Evolutionary conservation across 2,888 invertebrate species (phyloP).

Genomic region (Rhodophaea formosa): DNA sequence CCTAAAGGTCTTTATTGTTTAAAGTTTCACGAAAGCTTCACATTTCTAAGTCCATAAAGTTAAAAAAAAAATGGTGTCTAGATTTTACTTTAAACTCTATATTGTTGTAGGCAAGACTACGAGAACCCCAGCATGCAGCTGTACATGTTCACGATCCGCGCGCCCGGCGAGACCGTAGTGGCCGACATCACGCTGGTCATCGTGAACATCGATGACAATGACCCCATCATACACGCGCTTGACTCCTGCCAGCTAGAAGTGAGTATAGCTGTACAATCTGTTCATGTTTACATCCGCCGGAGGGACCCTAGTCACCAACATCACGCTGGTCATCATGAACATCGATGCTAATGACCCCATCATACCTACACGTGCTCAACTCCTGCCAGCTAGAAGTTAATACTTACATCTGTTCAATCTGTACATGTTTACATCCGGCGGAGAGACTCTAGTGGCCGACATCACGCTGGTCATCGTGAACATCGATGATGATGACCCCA

Average conservation of each 20-base stretch:
- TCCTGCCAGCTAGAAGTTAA: no score
- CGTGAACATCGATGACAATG: conserved; percentile 79
- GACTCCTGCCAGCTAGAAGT: conserved; percentile 70
- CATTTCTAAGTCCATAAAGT: no score
- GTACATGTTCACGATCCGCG: conserved; percentile 64
- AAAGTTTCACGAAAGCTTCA: no score
- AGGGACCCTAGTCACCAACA: no score
- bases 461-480: conserved; percentile 69
- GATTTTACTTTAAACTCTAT: no score
- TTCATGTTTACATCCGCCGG: no score
- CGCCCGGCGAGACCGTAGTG: conserved; percentile 38
- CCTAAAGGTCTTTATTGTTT: no score
- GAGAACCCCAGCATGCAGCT: conserved; percentile 67
- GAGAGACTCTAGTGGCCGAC: conserved; percentile 38
- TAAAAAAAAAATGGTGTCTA: no score
- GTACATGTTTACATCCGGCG: conserved; percentile 64
- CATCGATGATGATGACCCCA: conserved; percentile 79
- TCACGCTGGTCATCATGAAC: no score
- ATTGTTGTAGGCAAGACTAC: conserved; percentile 71
- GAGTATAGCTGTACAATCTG: conserved; percentile 32
- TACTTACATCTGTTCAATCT: no score
- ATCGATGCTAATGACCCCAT: no score
- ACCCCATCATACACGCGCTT: conserved; percentile 67
- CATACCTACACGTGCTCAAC: no score
- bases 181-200: conserved; percentile 63